These are phyloP conservation scores for Liparis tanakae DNA, from an alignment of 2,797 vertebrate species.

Conservation along the genomic window DNA sequence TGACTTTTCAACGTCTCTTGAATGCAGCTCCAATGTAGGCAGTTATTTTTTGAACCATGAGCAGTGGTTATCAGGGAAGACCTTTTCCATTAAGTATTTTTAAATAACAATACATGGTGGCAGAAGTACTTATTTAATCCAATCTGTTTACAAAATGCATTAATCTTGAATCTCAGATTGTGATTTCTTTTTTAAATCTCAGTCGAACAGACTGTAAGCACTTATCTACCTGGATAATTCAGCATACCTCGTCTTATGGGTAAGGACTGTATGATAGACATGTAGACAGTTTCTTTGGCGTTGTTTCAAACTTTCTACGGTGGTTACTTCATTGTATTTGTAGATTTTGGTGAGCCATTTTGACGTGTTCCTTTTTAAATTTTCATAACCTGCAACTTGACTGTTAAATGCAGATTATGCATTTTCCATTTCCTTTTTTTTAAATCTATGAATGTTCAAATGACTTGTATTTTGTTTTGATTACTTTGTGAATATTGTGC, in stretches of 20 bases:
- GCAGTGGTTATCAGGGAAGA: constrained; percentile 10
- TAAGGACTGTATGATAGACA: constrained; percentile 72
- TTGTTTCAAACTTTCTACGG: constrained; percentile 75
- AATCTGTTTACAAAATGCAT: constrained; percentile 38
- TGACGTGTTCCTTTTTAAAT: constrained; percentile 52
- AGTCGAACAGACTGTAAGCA: constrained; percentile 60
- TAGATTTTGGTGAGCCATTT: constrained; percentile 72
- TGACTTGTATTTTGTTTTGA: constrained; percentile 55
- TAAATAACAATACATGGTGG: constrained; percentile 3
- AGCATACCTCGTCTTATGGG: constrained; percentile 73
- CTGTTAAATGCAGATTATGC: constrained; percentile 78
- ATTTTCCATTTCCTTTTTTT: constrained; percentile 56
- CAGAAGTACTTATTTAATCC: constrained; percentile 23
- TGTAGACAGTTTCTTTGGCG: constrained; percentile 64
- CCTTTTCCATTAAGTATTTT: constrained; percentile 2
- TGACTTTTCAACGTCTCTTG: constrained; percentile 13
- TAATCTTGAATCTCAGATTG: constrained; percentile 46
- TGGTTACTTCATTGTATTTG: constrained; percentile 72
- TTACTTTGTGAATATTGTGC: constrained; percentile 73
- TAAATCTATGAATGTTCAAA: constrained; percentile 65
- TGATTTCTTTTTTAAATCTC: constrained; percentile 39
- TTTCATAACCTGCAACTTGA: constrained; percentile 72
- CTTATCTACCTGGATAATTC: constrained; percentile 78
- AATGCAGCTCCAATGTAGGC: not conserved
- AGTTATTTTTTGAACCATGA: not conserved